A percentile compares a stretch with the other conserved stretches of the same genome.
Evolutionary conservation across 2,113 vertebrate genomes (phyloP).

Genomic region (Prinia subflava): DNA sequence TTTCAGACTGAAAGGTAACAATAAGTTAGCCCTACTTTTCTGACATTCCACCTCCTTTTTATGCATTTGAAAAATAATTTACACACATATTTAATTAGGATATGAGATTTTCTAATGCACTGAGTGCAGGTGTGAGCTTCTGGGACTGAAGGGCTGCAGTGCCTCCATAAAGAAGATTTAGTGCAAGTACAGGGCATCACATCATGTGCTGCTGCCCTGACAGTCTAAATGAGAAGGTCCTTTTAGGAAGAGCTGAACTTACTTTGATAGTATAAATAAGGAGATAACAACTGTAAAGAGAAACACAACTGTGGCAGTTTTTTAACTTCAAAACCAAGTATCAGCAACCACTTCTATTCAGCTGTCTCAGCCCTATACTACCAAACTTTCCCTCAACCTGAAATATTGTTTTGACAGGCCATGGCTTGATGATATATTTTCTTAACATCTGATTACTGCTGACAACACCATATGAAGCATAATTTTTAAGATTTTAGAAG

Average conservation of each 20-base stretch:
- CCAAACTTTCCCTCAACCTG: background rate
- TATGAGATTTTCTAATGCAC: background rate
- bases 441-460: background rate
- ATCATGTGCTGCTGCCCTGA: background rate
- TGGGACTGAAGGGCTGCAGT: background rate
- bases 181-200: background rate
- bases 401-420: background rate
- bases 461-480: background rate
- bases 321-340: background rate
- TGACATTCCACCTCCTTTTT: background rate
- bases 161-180: background rate
- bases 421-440: background rate
- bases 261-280: background rate
- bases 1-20: background rate
- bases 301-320: rapidly evolving
- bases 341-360: background rate
- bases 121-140: background rate
- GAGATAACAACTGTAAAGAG: background rate
- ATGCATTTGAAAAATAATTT: background rate
- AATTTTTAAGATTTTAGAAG: background rate
- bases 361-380: background rate
- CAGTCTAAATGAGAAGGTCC: background rate
- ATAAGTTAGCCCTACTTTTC: background rate
- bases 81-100: background rate
- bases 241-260: background rate